Conservation (phyloP, 1,140 invertebrate species). For the Oppia nitens region DNA sequence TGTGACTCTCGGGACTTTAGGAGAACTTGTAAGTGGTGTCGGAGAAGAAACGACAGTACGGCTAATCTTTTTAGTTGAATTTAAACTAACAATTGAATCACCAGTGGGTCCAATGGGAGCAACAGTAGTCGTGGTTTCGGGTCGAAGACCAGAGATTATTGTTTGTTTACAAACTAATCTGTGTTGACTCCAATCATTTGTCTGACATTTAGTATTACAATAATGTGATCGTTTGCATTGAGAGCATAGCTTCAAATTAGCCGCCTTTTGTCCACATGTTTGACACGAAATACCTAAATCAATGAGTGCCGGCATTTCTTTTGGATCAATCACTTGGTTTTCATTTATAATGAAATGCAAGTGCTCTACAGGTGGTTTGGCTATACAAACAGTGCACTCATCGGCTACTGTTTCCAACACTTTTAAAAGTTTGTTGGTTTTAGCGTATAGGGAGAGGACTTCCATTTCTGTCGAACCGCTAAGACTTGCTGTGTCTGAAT, state of each 20-base stretch:
- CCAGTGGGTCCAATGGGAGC: too few relatives aligned
- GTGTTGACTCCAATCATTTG: not conserved
- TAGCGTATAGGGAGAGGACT: not conserved
- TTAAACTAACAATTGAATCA: too few relatives aligned
- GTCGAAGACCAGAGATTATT: not conserved
- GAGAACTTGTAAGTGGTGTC: too few relatives aligned
- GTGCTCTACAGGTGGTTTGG: not conserved
- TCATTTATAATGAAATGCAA: not conserved
- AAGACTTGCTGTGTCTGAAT: not conserved
- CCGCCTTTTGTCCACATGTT: not conserved
- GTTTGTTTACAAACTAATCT: not conserved
- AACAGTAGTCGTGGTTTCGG: too few relatives aligned
- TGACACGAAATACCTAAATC: not conserved
- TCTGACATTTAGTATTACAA: not conserved
- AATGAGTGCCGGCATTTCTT: not conserved
- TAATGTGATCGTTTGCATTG: not conserved
- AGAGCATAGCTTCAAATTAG: not conserved
- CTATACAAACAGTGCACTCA: not conserved
- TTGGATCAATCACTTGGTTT: not conserved
- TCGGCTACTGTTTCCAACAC: not conserved
- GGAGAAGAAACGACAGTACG: too few relatives aligned
- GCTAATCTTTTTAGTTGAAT: too few relatives aligned
- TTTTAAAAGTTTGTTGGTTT: not conserved
- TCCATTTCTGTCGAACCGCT: not conserved
- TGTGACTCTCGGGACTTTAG: too few relatives aligned